Percentiles rank a stretch among this genome's conserved stretches.
phyloP scores from a whole-genome alignment of 2,888 invertebrate species.

The Platycheirus rosarum region DNA sequence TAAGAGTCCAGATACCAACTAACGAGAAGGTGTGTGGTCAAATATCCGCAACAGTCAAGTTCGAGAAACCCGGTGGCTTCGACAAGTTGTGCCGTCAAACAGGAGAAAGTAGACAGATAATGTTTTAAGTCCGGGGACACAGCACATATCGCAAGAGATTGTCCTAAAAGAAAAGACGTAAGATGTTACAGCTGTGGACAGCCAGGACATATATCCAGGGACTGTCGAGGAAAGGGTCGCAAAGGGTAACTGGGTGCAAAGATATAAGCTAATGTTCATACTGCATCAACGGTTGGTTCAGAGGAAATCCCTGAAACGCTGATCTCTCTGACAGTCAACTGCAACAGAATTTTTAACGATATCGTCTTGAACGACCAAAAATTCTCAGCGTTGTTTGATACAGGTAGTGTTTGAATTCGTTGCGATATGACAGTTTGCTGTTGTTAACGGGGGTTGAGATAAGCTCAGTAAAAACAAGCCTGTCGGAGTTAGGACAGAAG shows the following conservation, averaged over 20 bases:
- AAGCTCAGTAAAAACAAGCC: slow-evolving; percentile 9
- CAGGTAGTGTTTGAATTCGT: slow-evolving; percentile 52
- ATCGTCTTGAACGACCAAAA: not conserved
- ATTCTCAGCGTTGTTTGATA: slow-evolving; percentile 45
- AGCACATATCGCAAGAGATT: not conserved
- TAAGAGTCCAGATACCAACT: not conserved
- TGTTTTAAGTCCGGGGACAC: slow-evolving; percentile 20
- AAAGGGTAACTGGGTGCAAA: not conserved
- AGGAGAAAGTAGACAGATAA: not conserved
- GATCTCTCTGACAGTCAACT: not conserved
- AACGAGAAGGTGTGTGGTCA: too few species aligned
- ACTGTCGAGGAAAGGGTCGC: not conserved
- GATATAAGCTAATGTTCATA: slow-evolving; percentile 12
- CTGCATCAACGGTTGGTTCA: slow-evolving; percentile 1
- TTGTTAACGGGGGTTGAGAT: slow-evolving; percentile 17
- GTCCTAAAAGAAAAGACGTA: not conserved
- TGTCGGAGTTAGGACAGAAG: slow-evolving; percentile 18
- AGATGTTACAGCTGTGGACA: not conserved
- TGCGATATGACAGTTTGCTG: slow-evolving; percentile 25
- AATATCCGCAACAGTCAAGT: not conserved
- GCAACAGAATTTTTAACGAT: slow-evolving; percentile 22
- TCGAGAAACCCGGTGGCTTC: not conserved
- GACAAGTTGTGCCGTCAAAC: not conserved
- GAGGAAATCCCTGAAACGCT: slow-evolving; percentile 1
- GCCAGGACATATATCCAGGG: not conserved